Evolutionary conservation across 2,797 vertebrate species (phyloP).

Genomic region (Rhincodon typus): DNA sequence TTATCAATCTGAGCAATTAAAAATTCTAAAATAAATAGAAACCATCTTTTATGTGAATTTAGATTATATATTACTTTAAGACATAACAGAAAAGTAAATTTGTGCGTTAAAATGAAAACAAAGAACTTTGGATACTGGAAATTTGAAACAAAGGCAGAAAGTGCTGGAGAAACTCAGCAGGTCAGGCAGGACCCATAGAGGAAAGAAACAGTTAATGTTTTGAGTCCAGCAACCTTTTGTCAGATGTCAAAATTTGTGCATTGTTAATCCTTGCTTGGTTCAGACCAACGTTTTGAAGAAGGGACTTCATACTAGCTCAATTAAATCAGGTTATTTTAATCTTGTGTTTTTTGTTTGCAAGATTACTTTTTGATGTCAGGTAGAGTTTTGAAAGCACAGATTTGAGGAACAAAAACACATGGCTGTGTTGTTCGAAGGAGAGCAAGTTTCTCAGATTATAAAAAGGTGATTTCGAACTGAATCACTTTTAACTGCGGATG

Average conservation of each 20-base stretch:
- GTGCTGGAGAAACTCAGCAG: no score
- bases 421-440: neutral
- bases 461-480: neutral
- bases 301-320: neutral
- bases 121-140: no score
- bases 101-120: neutral
- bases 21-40: neutral
- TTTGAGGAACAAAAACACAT: neutral
- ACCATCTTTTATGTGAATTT: neutral
- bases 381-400: neutral
- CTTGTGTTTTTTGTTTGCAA: neutral
- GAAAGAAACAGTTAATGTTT: no score
- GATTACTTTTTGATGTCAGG: neutral
- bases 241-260: no score
- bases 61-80: neutral
- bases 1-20: conserved; percentile 7
- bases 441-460: neutral
- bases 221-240: no score
- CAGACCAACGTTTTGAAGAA: neutral
- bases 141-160: no score
- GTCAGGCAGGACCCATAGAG: no score
- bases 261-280: neutral
- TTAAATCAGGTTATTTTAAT: neutral
- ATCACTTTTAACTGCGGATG: neutral
- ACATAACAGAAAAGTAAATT: neutral